phyloP scores from a whole-genome alignment of 1,140 invertebrate genomes.

The Caenorhabditis remanei region DNA sequence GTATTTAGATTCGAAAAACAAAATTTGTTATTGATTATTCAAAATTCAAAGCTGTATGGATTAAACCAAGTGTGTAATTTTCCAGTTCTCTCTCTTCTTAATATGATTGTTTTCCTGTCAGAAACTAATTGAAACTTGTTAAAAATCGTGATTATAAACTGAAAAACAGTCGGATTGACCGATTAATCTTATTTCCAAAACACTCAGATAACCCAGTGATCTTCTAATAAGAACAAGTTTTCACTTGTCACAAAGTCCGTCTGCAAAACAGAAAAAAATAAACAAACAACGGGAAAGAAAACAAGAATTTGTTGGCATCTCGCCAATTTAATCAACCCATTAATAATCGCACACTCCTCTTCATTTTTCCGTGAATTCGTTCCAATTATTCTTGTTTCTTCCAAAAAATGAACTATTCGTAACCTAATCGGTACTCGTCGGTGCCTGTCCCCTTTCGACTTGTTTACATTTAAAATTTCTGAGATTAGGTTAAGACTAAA shows the following conservation, averaged over 20 bases:
- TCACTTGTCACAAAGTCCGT: background rate
- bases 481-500: constrained; percentile 21
- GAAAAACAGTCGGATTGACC: constrained; percentile 29
- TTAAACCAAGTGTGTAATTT: background rate
- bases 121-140: constrained; percentile 18
- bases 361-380: background rate
- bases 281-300: constrained; percentile 3
- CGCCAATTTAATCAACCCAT: constrained; percentile 1
- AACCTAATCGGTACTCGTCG: constrained; percentile 41
- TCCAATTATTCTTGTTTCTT: constrained; percentile 3
- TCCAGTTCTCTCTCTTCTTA: background rate
- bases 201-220: constrained; percentile 46
- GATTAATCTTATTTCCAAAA: background rate
- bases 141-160: background rate
- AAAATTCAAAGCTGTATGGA: background rate
- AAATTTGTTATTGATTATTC: too few relatives aligned
- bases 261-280: background rate
- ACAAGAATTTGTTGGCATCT: background rate
- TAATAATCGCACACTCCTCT: background rate
- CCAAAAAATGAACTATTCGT: constrained; percentile 48
- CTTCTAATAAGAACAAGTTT: constrained; percentile 31
- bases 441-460: constrained; percentile 40
- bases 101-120: background rate
- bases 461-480: constrained; percentile 53
- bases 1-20: too few relatives aligned